Evolutionary conservation across 1,140 invertebrate species (phyloP).

Genomic region (Drosophila ogumai): DNA sequence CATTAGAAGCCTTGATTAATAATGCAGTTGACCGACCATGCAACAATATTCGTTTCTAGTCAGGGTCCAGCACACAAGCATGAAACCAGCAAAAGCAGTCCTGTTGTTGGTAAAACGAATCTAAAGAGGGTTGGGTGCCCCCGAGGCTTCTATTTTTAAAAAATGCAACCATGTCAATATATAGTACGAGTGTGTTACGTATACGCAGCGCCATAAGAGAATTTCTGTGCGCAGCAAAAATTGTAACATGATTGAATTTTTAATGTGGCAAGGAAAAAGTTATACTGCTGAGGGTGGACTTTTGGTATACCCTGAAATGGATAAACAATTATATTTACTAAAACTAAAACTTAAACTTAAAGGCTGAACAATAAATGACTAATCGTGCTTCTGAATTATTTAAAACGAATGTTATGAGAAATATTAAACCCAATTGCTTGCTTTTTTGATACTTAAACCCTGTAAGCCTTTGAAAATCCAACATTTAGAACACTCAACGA

Average conservation of each 20-base stretch:
- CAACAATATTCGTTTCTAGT: slow-evolving; percentile 47
- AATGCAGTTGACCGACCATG: slow-evolving; percentile 53
- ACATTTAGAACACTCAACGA: background rate
- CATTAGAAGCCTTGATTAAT: slow-evolving; percentile 59
- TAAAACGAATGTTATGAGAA: background rate
- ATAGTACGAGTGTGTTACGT: slow-evolving; percentile 24
- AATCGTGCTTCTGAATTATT: background rate
- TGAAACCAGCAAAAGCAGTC: slow-evolving; percentile 6
- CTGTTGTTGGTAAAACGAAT: slow-evolving; percentile 13
- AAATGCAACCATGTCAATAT: slow-evolving; percentile 57
- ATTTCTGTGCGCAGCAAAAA: slow-evolving; percentile 26
- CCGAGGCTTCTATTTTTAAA: slow-evolving; percentile 38
- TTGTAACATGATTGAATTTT: slow-evolving; percentile 55
- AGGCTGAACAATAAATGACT: background rate
- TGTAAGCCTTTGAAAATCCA: background rate
- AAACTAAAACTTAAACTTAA: background rate
- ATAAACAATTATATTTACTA: background rate
- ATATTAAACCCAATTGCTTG: background rate
- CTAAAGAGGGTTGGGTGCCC: slow-evolving; percentile 1
- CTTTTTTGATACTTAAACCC: background rate
- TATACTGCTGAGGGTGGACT: background rate
- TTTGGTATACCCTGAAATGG: background rate
- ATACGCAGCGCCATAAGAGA: slow-evolving; percentile 17
- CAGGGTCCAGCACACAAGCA: slow-evolving; percentile 14
- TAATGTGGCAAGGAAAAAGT: slow-evolving; percentile 7